Evolutionary conservation across 2,888 invertebrate genomes (phyloP).

Genomic region (Synanthedon andrenaeformis): DNA sequence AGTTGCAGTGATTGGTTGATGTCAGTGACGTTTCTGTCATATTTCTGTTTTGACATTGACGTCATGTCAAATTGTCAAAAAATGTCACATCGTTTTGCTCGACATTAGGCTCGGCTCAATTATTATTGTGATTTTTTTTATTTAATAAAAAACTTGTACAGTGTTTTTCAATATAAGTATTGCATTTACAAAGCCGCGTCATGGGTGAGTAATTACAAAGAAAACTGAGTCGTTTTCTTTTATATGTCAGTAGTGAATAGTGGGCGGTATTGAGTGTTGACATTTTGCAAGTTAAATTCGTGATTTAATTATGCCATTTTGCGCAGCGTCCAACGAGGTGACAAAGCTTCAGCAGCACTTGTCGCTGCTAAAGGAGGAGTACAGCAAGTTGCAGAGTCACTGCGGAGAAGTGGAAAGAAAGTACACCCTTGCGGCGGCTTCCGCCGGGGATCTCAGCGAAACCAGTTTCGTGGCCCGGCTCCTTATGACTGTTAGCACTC

Average conservation of each 20-base stretch:
- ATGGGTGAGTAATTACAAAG: slow-evolving; percentile 49
- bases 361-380: slow-evolving; percentile 87
- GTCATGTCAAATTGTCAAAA: no score
- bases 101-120: not conserved
- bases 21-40: no score
- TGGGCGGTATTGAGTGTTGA: slow-evolving; percentile 46
- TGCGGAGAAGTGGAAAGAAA: slow-evolving; percentile 87
- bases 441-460: slow-evolving; percentile 73
- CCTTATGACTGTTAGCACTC: slow-evolving; percentile 82
- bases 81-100: no score
- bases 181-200: slow-evolving; percentile 25
- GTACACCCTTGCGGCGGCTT: slow-evolving; percentile 82
- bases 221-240: slow-evolving; percentile 17
- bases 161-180: slow-evolving; percentile 19
- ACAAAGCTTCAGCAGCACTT: slow-evolving; percentile 87
- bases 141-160: slow-evolving; percentile 17
- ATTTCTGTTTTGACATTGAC: no score
- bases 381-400: slow-evolving; percentile 86
- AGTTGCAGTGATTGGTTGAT: no score
- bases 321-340: slow-evolving; percentile 70
- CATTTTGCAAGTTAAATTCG: slow-evolving; percentile 10
- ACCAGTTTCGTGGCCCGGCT: slow-evolving; percentile 89
- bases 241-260: slow-evolving; percentile 24
- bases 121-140: slow-evolving; percentile 1
- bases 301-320: slow-evolving; percentile 35